These are phyloP conservation scores for Hormaphis cornu DNA, from an alignment of 1,140 invertebrate genomes.

Conservation along the genomic window DNA sequence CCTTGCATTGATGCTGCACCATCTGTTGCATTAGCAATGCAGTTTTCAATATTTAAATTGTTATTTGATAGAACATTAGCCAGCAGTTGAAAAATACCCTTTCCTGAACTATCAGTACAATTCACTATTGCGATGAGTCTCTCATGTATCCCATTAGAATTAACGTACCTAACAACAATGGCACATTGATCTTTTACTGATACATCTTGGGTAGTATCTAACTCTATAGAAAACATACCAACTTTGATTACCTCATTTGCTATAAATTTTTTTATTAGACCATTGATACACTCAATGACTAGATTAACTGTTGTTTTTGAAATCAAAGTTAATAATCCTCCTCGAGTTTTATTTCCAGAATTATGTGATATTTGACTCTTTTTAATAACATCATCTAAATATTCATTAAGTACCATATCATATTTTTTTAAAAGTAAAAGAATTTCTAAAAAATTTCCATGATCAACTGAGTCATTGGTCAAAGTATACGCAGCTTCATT, in stretches of 20 bases:
- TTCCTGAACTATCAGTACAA: slow-evolving; percentile 28
- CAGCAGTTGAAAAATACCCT: slow-evolving; percentile 28
- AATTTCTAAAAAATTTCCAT: slow-evolving; percentile 16
- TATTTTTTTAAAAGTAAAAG: background rate
- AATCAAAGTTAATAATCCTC: background rate
- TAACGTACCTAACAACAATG: slow-evolving; percentile 33
- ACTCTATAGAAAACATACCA: slow-evolving; percentile 33
- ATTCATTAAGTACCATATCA: background rate
- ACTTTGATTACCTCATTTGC: background rate
- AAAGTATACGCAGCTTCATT: slow-evolving; percentile 10
- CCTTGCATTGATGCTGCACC: slow-evolving; percentile 35
- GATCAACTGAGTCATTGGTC: background rate
- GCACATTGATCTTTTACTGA: slow-evolving; percentile 34
- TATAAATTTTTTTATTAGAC: background rate
- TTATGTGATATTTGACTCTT: background rate
- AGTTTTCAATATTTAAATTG: background rate
- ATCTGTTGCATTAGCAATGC: slow-evolving; percentile 35
- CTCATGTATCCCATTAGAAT: slow-evolving; percentile 18
- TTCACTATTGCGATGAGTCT: slow-evolving; percentile 27
- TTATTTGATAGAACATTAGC: background rate
- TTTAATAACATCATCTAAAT: background rate
- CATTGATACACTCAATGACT: background rate
- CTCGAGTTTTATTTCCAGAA: background rate
- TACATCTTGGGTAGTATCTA: slow-evolving; percentile 36
- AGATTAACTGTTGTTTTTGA: slow-evolving; percentile 6